A percentile compares a stretch with the other conserved stretches of the same genome.
These are phyloP conservation scores for Polydrusus cervinus DNA, from an alignment of 2,888 invertebrate genomes.

Conservation along the genomic window DNA sequence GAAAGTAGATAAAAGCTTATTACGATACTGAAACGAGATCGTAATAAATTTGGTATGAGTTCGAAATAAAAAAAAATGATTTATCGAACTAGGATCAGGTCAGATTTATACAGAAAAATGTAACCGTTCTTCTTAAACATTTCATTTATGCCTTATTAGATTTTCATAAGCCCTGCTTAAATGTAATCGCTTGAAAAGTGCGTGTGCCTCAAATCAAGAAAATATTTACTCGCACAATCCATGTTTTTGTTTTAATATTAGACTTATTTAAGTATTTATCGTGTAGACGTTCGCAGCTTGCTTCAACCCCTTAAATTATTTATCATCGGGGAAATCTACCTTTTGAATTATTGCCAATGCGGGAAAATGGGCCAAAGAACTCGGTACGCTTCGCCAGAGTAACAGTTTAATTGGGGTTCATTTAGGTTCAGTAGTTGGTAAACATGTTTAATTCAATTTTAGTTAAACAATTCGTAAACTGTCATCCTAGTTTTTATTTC, in stretches of 20 bases:
- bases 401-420: slow-evolving; percentile 2
- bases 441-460: neutral
- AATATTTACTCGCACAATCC: neutral
- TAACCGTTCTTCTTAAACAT: too few relatives aligned
- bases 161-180: too few relatives aligned
- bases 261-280: slow-evolving; percentile 14
- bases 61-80: too few relatives aligned
- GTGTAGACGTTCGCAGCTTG: slow-evolving; percentile 17
- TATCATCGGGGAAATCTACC: slow-evolving; percentile 20
- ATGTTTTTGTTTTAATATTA: slow-evolving; percentile 17
- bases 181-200: too few relatives aligned
- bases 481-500: too few relatives aligned
- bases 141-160: too few relatives aligned
- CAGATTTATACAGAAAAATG: too few relatives aligned
- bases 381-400: neutral
- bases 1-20: too few relatives aligned
- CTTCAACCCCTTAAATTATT: slow-evolving; percentile 17
- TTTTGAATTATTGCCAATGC: slow-evolving; percentile 16
- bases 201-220: neutral
- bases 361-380: slow-evolving; percentile 2
- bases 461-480: neutral
- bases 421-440: neutral
- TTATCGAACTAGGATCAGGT: too few relatives aligned
- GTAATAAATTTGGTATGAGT: too few relatives aligned
- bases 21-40: too few relatives aligned